phyloP scores from a whole-genome alignment of 2,888 invertebrate species.

The Lysandra coridon region DNA sequence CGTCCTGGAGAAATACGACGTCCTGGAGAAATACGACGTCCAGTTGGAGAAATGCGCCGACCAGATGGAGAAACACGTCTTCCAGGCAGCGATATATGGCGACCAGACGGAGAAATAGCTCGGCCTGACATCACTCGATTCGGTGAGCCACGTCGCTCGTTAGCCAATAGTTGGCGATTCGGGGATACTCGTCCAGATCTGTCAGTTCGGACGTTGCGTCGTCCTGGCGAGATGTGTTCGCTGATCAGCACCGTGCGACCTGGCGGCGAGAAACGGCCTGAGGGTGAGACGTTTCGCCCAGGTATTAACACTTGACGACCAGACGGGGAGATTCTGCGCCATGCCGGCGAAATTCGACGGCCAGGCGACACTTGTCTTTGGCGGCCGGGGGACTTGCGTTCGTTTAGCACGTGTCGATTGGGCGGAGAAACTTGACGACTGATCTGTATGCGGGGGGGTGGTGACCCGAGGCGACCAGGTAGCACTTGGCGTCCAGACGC shows the following conservation, averaged over 20 bases:
- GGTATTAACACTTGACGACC: constrained; percentile 4
- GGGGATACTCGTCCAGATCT: background rate
- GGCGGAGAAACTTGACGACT: background rate
- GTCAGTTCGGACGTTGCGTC: background rate
- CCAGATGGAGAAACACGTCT: constrained; percentile 32
- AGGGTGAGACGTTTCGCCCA: background rate
- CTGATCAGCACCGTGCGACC: constrained; percentile 1
- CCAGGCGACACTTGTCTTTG: background rate
- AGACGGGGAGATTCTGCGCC: background rate
- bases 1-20: constrained; percentile 34
- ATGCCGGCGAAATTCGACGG: background rate
- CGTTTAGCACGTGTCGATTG: background rate
- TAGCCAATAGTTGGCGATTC: background rate
- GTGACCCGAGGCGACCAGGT: background rate
- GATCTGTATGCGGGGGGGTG: background rate
- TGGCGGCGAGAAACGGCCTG: background rate
- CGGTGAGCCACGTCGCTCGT: background rate
- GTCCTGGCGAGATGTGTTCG: background rate
- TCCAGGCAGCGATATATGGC: background rate
- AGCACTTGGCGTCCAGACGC: background rate
- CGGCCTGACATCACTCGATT: constrained; percentile 25
- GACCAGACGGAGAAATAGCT: constrained; percentile 36
- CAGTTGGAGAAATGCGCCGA: constrained; percentile 38
- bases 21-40: constrained; percentile 33
- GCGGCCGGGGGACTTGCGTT: background rate